These are phyloP conservation scores for Scotopteryx bipunctaria DNA, from an alignment of 2,888 invertebrate species.

Conservation along the genomic window DNA sequence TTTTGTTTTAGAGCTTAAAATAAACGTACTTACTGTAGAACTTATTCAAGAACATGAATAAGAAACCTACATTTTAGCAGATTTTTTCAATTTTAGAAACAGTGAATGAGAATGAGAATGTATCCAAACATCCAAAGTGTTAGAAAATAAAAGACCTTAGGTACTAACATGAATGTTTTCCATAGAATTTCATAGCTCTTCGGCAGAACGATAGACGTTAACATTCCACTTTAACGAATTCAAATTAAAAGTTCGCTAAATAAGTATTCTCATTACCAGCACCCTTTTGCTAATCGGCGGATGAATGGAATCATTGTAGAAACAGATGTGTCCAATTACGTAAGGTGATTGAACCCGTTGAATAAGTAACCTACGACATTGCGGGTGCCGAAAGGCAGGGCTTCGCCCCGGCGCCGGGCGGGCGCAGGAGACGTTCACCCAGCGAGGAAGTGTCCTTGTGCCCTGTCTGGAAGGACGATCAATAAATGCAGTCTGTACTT, in stretches of 20 bases:
- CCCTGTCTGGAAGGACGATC: conserved; percentile 21
- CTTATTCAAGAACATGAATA: too few species aligned
- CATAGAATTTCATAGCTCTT: background rate
- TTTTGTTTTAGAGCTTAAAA: background rate
- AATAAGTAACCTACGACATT: conserved; percentile 56
- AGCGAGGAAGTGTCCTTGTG: conserved; percentile 31
- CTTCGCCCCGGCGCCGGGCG: conserved; percentile 40
- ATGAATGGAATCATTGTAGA: conserved; percentile 40
- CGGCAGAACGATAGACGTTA: background rate
- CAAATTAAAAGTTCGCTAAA: conserved; percentile 8
- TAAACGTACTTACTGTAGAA: too few species aligned
- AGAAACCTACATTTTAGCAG: too few species aligned
- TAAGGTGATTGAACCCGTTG: conserved; percentile 47
- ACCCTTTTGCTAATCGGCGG: conserved; percentile 28
- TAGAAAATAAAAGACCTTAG: too few species aligned
- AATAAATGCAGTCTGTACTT: background rate
- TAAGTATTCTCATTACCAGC: conserved; percentile 19
- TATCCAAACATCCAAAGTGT: too few species aligned
- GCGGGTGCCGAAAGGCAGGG: conserved; percentile 53
- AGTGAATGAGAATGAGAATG: too few species aligned
- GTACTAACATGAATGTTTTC: too few species aligned
- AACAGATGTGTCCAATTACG: conserved; percentile 38
- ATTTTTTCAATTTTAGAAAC: too few species aligned
- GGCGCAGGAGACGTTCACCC: conserved; percentile 30
- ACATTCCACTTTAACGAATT: background rate